phyloP scores from a whole-genome alignment of 2,113 vertebrate species.

The Sphyrna mokarran region DNA sequence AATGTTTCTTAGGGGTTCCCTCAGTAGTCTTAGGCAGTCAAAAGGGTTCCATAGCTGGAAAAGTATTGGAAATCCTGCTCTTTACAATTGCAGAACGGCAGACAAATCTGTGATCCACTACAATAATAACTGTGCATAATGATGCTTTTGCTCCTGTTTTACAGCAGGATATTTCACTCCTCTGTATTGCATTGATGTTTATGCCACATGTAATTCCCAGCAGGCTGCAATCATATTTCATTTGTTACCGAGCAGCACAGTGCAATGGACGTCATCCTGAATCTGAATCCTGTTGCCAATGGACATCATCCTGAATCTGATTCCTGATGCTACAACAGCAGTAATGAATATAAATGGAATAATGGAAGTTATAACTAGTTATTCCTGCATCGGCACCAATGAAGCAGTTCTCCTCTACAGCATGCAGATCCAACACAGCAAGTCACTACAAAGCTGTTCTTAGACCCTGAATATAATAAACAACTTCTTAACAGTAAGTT shows the following conservation, averaged over 20 bases:
- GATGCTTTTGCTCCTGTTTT: not conserved
- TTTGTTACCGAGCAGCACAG: not conserved
- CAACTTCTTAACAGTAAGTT: not conserved
- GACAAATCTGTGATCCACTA: not conserved
- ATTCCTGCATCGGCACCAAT: not conserved
- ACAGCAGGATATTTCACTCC: not conserved
- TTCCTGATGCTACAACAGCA: not conserved
- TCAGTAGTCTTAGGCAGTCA: too few species aligned
- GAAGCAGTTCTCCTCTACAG: not conserved
- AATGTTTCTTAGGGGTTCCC: too few species aligned
- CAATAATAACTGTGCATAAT: not conserved
- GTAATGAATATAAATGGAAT: not conserved
- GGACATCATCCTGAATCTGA: too few species aligned
- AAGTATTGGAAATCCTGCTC: too few species aligned
- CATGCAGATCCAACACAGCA: not conserved
- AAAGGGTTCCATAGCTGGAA: too few species aligned
- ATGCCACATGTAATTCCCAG: too few species aligned
- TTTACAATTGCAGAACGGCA: not conserved
- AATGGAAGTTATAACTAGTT: not conserved
- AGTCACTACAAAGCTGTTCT: not conserved
- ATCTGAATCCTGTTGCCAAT: not conserved
- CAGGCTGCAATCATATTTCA: not conserved
- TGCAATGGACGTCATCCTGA: not conserved
- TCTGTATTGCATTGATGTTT: not conserved
- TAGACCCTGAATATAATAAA: not conserved